Conservation (phyloP, 2,113 vertebrate genomes). For the Mugil cephalus region DNA sequence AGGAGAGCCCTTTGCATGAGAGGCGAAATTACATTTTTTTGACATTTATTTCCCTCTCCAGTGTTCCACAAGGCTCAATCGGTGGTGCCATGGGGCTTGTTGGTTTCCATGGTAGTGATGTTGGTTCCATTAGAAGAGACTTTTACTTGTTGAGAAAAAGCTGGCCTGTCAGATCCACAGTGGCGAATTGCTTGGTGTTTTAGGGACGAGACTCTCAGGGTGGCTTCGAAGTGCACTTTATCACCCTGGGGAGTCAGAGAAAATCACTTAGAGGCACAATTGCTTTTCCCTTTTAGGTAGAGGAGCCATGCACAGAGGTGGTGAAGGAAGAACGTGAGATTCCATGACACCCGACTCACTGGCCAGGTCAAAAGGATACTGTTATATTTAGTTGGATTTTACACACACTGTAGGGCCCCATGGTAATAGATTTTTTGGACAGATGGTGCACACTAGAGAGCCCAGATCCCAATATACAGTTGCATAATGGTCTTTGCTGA, state of each 20-base stretch:
- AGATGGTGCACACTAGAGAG: constrained; percentile 7
- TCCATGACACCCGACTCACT: constrained; percentile 55
- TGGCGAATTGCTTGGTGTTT: constrained; percentile 75
- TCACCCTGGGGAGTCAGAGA: constrained; percentile 66
- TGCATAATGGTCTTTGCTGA: constrained; percentile 28
- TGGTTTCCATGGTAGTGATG: constrained; percentile 68
- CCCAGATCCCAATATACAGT: constrained; percentile 24
- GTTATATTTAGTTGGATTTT: constrained; percentile 43
- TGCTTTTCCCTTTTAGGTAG: constrained; percentile 56
- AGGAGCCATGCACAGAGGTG: constrained; percentile 44
- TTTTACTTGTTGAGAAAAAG: constrained; percentile 68
- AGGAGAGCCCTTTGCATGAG: constrained; percentile 78
- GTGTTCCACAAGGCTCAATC: constrained; percentile 71
- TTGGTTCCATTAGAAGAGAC: constrained; percentile 80
- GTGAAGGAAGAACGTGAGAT: constrained; percentile 40
- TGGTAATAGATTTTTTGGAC: constrained; percentile 20
- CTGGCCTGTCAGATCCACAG: constrained; percentile 63
- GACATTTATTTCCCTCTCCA: constrained; percentile 80
- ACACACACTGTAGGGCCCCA: constrained; percentile 18
- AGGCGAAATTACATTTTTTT: constrained; percentile 79
- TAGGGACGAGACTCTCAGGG: constrained; percentile 67
- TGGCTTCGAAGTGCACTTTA: constrained; percentile 74
- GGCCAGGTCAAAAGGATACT: constrained; percentile 20
- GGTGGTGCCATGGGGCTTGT: constrained; percentile 78
- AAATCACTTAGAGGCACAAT: constrained; percentile 71